Evolutionary conservation across 2,797 vertebrate genomes (phyloP).

Genomic region (Rhinella marina): DNA sequence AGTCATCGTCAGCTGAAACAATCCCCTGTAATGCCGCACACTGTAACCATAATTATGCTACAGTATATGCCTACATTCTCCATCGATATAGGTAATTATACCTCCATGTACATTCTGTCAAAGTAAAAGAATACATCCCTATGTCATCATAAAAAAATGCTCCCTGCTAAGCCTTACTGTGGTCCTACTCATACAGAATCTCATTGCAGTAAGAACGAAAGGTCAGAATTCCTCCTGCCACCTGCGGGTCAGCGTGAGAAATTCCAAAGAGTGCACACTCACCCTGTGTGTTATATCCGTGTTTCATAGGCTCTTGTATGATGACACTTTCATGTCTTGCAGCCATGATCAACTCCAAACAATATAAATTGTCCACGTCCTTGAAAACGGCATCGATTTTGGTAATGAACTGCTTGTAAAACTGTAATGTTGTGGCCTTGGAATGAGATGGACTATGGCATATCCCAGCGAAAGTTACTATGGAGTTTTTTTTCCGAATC

Average conservation of each 20-base stretch:
- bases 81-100: background rate
- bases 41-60: background rate
- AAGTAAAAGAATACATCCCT: background rate
- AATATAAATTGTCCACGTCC: constrained; percentile 65
- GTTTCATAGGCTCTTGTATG: constrained; percentile 73
- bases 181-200: background rate
- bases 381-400: constrained; percentile 72
- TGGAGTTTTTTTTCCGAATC: constrained; percentile 66
- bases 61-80: background rate
- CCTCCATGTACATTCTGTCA: background rate
- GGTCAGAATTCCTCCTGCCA: background rate
- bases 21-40: background rate
- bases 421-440: constrained; percentile 71
- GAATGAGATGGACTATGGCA: constrained; percentile 64
- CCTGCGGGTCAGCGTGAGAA: constrained; percentile 13
- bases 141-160: background rate
- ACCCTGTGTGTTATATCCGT: constrained; percentile 72
- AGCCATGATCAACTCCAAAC: constrained; percentile 74
- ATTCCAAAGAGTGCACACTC: constrained; percentile 66
- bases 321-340: constrained; percentile 71
- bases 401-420: constrained; percentile 70
- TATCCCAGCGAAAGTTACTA: constrained; percentile 75
- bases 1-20: background rate
- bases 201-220: no score
- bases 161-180: background rate